A percentile compares a stretch with the other conserved stretches of the same genome.
Conservation (phyloP, 2,113 vertebrate species). For the Tetrax tetrax region DNA sequence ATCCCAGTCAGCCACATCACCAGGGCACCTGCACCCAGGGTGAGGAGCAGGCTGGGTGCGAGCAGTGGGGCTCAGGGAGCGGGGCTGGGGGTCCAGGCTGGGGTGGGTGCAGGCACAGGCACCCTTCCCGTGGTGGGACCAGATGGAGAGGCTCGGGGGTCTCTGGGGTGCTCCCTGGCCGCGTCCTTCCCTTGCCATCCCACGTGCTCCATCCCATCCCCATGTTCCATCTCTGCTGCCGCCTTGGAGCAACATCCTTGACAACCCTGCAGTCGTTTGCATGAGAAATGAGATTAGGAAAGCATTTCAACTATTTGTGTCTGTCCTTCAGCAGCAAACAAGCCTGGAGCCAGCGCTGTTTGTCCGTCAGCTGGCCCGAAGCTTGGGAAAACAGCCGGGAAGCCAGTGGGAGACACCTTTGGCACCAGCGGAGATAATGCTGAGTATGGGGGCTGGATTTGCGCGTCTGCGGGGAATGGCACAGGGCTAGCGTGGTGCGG, state of each 20-base stretch:
- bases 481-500: neutral
- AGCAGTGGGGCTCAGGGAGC: neutral
- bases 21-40: neutral
- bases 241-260: neutral
- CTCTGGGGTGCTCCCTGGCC: neutral
- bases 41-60: neutral
- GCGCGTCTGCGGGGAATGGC: neutral
- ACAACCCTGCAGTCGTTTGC: neutral
- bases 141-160: neutral
- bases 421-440: neutral
- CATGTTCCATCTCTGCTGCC: neutral
- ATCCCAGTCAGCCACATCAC: neutral
- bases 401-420: neutral
- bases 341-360: conserved; percentile 15
- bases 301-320: conserved; percentile 20
- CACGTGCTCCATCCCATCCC: neutral
- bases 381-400: conserved; percentile 31
- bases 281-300: conserved; percentile 50
- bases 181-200: neutral
- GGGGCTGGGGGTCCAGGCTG: neutral
- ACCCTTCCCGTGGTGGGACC: neutral
- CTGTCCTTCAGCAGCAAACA: conserved; percentile 28
- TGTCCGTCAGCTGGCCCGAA: neutral
- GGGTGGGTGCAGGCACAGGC: neutral
- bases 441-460: neutral